phyloP scores from a whole-genome alignment of 2,797 vertebrate genomes.

The Clamator glandarius region DNA sequence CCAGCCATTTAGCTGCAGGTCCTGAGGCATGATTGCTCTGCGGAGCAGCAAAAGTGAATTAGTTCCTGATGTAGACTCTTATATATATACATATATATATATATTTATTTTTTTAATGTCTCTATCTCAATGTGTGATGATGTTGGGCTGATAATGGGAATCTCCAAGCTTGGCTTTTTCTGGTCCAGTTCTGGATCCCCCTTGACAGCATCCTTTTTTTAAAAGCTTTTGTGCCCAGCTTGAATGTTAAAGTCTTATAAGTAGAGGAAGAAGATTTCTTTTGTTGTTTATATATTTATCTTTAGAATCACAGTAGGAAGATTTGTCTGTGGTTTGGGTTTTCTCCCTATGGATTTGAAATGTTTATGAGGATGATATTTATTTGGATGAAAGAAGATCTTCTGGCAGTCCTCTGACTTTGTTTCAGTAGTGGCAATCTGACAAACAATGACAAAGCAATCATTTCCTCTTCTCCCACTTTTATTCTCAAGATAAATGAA shows the following conservation, averaged over 20 bases:
- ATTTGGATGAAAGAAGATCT: slow-evolving; percentile 36
- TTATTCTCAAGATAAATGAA: slow-evolving; percentile 22
- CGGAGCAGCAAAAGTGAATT: slow-evolving; percentile 60
- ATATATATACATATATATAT: background rate
- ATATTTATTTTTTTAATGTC: background rate
- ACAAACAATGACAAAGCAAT: slow-evolving; percentile 44
- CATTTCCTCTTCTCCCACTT: slow-evolving; percentile 17
- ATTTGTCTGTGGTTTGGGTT: background rate
- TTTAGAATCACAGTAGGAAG: background rate
- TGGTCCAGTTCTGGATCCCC: background rate
- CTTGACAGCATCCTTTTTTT: background rate
- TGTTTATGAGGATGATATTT: slow-evolving; percentile 19
- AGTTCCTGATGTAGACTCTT: slow-evolving; percentile 42
- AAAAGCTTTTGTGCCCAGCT: background rate
- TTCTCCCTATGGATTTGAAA: slow-evolving; percentile 11
- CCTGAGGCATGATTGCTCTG: slow-evolving; percentile 58
- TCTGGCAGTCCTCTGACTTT: slow-evolving; percentile 24
- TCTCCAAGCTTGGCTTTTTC: slow-evolving; percentile 7
- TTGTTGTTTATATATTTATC: background rate
- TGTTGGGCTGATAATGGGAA: background rate
- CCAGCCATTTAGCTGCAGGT: slow-evolving; percentile 52
- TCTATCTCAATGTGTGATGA: background rate
- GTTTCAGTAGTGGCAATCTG: background rate
- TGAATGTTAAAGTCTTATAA: background rate
- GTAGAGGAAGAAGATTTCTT: background rate